Evolutionary conservation across 2,888 invertebrate species (phyloP), one percentile per base, ranked within the genome.

Genomic region (Pyrrhosoma nymphula): DNA sequence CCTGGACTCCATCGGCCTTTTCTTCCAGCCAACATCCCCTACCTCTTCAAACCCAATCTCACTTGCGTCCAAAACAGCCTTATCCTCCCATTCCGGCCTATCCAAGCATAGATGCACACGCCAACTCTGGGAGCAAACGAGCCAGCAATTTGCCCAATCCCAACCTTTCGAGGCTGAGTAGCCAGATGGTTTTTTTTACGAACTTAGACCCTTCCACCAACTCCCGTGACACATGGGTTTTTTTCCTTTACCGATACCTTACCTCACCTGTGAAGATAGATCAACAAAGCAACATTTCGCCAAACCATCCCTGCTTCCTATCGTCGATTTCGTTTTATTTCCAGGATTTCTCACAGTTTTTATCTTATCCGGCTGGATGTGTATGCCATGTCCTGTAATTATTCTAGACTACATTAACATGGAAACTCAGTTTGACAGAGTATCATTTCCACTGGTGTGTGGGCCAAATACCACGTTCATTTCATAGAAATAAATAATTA

Each of bases 141-240:
- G 90, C 90, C 90, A 90, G 90, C 90, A 90, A 90, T 90, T 90
- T 90, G 56, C 90, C 90, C 90, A 56, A 56, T 90, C 90, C 90
- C 60, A 12, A 56, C 90, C 56, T 90, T 90, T 56, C 30, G 47
- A 30, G 75, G 75, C 16, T 30, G 30, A 75, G 30, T 30, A 30
- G 75, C 30, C 56, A 12, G 63, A 63, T 63, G 63, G 63, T 14
- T 20, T 63, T 56, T n/a, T 20, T 26, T 55, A 88, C 47, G 26
- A 8, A 89, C 47, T 14, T 47, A 47, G 0, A 26, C 30, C 47
- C 47, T 14, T 55, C 16, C 47, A 16, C 55, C 55, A 89, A n/a
- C 26, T 12, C 8, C 56, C 56, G 16, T 56, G 56, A 16, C 56
- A 14, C 89, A 26, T 30, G 0, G 55, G 12, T 55, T 23, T 55